phyloP scores from a whole-genome alignment of 92 coral and sea anemone species.

The Palythoa heliodiscus region DNA sequence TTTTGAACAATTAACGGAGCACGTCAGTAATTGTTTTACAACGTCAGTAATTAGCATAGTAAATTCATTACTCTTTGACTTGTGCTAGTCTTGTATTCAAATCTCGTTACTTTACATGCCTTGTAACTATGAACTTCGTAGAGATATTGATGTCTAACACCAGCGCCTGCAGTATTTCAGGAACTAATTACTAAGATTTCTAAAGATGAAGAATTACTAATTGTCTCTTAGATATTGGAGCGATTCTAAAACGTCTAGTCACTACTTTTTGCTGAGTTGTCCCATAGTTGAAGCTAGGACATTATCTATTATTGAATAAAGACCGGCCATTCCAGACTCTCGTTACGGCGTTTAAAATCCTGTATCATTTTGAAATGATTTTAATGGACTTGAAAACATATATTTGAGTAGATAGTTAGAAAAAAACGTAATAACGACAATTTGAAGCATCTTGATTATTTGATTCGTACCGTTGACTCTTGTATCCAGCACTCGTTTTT shows the following conservation, averaged over 20 bases:
- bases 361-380: too few species aligned
- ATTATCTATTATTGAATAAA: too few species aligned
- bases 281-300: too few species aligned
- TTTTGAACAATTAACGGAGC: neutral
- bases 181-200: neutral
- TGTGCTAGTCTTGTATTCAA: constrained; percentile 1
- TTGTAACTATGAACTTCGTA: neutral
- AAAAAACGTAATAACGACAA: too few species aligned
- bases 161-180: neutral
- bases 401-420: too few species aligned
- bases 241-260: neutral
- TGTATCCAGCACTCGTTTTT: too few species aligned
- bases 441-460: too few species aligned
- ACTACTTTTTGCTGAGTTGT: too few species aligned
- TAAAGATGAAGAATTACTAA: neutral
- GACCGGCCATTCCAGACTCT: too few species aligned
- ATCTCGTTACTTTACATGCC: neutral
- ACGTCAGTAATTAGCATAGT: constrained; percentile 33
- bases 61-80: neutral
- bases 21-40: constrained; percentile 29
- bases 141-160: neutral
- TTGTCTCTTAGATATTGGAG: neutral
- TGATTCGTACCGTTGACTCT: too few species aligned
- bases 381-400: too few species aligned
- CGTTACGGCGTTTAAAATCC: too few species aligned